phyloP scores from a whole-genome alignment of 2,797 vertebrate species.

The Apodemus agrarius region DNA sequence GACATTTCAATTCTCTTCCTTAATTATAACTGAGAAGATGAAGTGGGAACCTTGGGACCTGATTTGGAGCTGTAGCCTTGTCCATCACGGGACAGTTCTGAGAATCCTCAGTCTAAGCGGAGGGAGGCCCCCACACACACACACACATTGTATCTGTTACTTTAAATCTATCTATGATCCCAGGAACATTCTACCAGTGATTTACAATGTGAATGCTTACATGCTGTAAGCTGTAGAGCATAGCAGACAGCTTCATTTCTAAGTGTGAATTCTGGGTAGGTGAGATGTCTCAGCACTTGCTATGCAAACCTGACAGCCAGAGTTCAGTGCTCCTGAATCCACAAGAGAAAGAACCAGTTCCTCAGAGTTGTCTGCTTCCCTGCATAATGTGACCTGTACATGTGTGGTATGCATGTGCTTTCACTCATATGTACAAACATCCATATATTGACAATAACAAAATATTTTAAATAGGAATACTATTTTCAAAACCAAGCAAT shows the following conservation, averaged over 20 bases:
- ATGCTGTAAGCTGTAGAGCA: background rate
- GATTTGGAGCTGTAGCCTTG: background rate
- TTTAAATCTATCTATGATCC: background rate
- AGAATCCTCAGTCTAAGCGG: background rate
- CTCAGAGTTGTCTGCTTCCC: background rate
- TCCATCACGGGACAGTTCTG: background rate
- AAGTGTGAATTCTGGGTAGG: background rate
- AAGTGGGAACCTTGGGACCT: background rate
- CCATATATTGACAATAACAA: background rate
- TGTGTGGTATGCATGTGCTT: background rate
- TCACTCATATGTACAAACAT: background rate
- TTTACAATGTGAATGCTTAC: background rate
- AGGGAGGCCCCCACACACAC: background rate
- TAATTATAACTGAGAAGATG: background rate
- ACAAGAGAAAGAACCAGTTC: background rate
- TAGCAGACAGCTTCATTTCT: background rate
- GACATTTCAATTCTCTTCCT: background rate
- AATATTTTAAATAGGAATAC: background rate
- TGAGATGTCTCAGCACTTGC: background rate
- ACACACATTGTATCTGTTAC: background rate
- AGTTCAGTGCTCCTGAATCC: background rate
- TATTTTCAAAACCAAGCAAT: constrained; percentile 43
- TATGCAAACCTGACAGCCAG: background rate
- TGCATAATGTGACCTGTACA: background rate
- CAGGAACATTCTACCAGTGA: background rate